Evolutionary conservation across 2,888 invertebrate species (phyloP), one percentile per base, ranked within the genome.

Genomic region (Drosophila anomelani): DNA sequence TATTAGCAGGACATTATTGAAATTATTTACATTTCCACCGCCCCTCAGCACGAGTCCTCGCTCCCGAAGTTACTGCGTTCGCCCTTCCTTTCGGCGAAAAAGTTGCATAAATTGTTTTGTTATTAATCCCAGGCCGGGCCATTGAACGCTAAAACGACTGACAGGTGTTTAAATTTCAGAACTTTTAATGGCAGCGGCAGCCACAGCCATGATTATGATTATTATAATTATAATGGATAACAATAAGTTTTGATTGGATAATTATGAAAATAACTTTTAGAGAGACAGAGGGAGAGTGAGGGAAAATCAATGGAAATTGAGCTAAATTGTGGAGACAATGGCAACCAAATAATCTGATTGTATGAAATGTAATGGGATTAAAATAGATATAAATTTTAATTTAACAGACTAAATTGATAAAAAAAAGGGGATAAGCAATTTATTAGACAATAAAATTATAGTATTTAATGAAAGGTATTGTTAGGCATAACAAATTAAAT

Each of bases 1-100:
- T 74, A 82, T 81, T 85, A 82, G 80, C 85, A 82, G 81, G 82
- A 81, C 77, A 85, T 81, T 81, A 85, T 85, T 81, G 81, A 81
- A 85, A 84, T 81, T 76, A 81, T 81, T 81, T 81, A 79, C 84
- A 69, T 69, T 67, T 53, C 29, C 64, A 29, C 51, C 63, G 20
- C 51, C 62, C 51, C 63, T 29, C 41, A 17, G 20, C 39, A 46
- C 51, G 29, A 54, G 47, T 51, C 20, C 26, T 34, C 6, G 15
- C 46, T 41, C 12, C 15, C 13, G 4, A 10, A n/a, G 20, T 34
- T 39, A 17, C 12, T 13, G 23, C 1, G 32, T 47, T 13, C 17
- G 5, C 26, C 38, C 67, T 20, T 23, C 23, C 32, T 29, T 10
- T 15, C 29, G 32, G 9, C 17, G 23, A 44, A 53, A 71, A 73